A percentile compares a stretch with the other conserved stretches of the same genome.
Conservation (phyloP, 2,888 invertebrate species). For the Papilio elwesi region DNA sequence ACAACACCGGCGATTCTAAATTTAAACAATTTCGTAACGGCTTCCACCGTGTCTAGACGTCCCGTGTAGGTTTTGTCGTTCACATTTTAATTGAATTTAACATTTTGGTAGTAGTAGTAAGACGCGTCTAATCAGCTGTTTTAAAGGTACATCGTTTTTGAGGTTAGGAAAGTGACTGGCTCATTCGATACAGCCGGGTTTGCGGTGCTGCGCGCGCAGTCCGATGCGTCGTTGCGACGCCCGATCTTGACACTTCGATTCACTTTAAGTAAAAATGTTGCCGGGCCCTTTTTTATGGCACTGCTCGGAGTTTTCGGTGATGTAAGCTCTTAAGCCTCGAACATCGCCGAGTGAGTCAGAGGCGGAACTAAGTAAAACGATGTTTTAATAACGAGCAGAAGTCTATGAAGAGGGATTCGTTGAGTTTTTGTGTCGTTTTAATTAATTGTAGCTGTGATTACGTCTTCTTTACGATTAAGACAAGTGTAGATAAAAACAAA, state of each 20-base stretch:
- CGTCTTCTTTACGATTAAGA: no score
- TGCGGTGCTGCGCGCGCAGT: conserved; percentile 76
- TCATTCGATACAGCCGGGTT: conserved; percentile 70
- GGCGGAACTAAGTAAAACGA: conserved; percentile 33
- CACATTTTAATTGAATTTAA: conserved; percentile 50
- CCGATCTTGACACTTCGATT: conserved; percentile 60
- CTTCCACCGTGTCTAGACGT: conserved; percentile 64
- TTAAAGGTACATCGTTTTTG: conserved; percentile 55
- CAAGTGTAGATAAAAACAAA: no score
- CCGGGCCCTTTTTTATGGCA: conserved; percentile 33
- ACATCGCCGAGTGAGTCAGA: conserved; percentile 28
- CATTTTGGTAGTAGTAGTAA: conserved; percentile 50
- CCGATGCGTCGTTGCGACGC: conserved; percentile 54
- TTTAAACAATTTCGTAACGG: conserved; percentile 78
- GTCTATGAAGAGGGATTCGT: not conserved
- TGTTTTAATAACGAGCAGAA: conserved; percentile 11
- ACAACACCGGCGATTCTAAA: conserved; percentile 64
- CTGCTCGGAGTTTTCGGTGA: conserved; percentile 34
- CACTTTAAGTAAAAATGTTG: conserved; percentile 50
- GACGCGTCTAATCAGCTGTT: conserved; percentile 73
- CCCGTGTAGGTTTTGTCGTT: conserved; percentile 52
- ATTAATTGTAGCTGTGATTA: not conserved
- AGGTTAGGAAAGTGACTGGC: conserved; percentile 79
- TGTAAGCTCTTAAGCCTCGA: conserved; percentile 40
- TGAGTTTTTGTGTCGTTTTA: not conserved